Evolutionary conservation across 1,140 invertebrate genomes (phyloP).

Genomic region (Diuraphis noxia): DNA sequence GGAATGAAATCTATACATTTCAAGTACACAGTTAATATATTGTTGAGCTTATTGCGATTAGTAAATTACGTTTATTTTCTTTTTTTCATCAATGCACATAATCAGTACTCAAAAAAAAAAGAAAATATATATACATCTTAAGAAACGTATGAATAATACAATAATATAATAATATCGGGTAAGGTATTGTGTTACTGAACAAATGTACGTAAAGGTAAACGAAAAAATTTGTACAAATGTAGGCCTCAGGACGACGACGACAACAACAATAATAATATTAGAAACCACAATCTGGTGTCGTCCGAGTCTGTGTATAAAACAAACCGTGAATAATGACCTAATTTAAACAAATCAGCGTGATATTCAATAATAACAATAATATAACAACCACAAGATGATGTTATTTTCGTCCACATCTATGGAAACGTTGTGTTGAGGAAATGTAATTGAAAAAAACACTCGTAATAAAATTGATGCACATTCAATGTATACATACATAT

Average conservation of each 20-base stretch:
- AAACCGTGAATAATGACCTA: constrained; percentile 51
- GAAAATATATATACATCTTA: too few species aligned
- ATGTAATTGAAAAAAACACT: not conserved
- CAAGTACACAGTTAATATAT: not conserved
- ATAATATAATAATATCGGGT: not conserved
- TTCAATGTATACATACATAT: not conserved
- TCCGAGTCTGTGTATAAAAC: constrained; percentile 46
- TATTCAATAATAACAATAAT: constrained; percentile 44
- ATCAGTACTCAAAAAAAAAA: not conserved
- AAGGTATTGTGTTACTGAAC: not conserved
- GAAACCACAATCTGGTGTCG: constrained; percentile 17
- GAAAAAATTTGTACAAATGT: constrained; percentile 6
- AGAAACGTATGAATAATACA: not conserved
- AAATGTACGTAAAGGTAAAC: not conserved
- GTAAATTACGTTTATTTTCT: not conserved
- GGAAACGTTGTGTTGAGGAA: not conserved
- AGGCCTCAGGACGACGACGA: not conserved
- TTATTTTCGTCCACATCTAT: not conserved
- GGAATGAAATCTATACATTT: not conserved
- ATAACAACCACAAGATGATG: constrained; percentile 33
- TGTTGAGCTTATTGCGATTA: not conserved
- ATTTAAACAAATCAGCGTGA: constrained; percentile 53
- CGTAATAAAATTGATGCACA: not conserved
- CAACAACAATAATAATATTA: not conserved
- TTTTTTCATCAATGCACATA: not conserved